Percentiles rank a stretch among this genome's conserved stretches.
Evolutionary conservation across 2,797 vertebrate genomes (phyloP).

Genomic region (Anableps anableps): DNA sequence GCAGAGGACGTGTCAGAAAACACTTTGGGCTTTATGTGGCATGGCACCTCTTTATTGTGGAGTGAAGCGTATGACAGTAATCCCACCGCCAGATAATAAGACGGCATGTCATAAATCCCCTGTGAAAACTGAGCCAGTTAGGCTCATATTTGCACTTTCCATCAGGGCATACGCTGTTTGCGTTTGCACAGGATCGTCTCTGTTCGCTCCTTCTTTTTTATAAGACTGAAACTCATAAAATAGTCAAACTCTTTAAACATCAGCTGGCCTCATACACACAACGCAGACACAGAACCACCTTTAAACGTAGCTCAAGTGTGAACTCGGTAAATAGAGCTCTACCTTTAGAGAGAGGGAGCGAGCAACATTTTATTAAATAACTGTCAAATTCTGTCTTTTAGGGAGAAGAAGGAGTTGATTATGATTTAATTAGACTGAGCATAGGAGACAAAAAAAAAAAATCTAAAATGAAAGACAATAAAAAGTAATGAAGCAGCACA

Average conservation of each 20-base stretch:
- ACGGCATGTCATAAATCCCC: constrained; percentile 70
- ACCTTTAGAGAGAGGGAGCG: constrained; percentile 61
- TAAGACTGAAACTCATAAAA: constrained; percentile 54
- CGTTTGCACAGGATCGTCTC: constrained; percentile 50
- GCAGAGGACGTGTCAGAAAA: constrained; percentile 45
- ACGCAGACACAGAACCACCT: constrained; percentile 40
- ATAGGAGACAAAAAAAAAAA: constrained; percentile 46
- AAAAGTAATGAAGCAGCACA: constrained; percentile 49
- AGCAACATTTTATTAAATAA: constrained; percentile 67
- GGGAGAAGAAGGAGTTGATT: constrained; percentile 35
- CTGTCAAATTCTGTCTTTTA: constrained; percentile 70
- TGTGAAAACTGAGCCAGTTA: constrained; percentile 67
- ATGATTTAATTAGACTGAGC: constrained; percentile 69
- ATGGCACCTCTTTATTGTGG: constrained; percentile 64
- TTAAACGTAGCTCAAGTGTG: constrained; percentile 57
- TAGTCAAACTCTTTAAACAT: constrained; percentile 58
- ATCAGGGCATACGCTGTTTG: constrained; percentile 60
- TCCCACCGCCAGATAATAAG: constrained; percentile 72
- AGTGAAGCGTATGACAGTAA: constrained; percentile 60
- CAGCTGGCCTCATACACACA: constrained; percentile 32
- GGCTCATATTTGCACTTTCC: constrained; percentile 65
- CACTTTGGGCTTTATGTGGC: constrained; percentile 70
- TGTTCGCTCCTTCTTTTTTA: constrained; percentile 24
- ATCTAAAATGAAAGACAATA: constrained; percentile 14
- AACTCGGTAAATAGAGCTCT: constrained; percentile 68